Conservation (phyloP, 2,888 invertebrate genomes). For the Anthophora plumipes region DNA sequence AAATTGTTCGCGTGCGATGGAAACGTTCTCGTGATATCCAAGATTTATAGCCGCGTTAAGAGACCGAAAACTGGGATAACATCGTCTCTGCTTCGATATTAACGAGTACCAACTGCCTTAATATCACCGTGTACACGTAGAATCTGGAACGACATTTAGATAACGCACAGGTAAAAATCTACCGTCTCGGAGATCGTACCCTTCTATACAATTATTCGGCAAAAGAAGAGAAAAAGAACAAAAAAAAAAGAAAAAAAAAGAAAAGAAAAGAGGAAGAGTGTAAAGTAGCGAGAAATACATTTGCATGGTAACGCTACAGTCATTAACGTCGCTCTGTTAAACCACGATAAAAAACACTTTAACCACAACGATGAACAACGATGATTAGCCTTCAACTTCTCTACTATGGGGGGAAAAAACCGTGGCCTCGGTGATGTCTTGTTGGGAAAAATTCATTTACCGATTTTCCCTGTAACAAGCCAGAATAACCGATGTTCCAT, state of each 20-base stretch:
- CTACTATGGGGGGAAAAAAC: no score
- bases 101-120: conserved; percentile 2
- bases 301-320: conserved; percentile 14
- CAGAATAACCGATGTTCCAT: conserved; percentile 31
- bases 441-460: neutral
- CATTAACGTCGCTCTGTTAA: conserved; percentile 11
- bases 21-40: conserved; percentile 29
- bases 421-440: no score
- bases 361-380: neutral
- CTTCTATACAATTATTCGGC: no score
- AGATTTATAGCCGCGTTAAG: conserved; percentile 40
- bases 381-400: no score
- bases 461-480: no score
- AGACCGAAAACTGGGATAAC: conserved; percentile 4
- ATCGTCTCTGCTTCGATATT: conserved; percentile 36
- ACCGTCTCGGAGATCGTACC: no score
- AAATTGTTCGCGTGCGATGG: conserved; percentile 45
- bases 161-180: no score
- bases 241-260: no score
- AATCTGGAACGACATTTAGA: no score
- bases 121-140: neutral
- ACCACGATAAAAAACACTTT: conserved; percentile 11
- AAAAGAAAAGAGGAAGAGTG: no score
- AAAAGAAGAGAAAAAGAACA: no score
- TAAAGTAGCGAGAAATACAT: no score